phyloP scores from a whole-genome alignment of 2,797 vertebrate genomes.

The Girardinus metallicus region DNA sequence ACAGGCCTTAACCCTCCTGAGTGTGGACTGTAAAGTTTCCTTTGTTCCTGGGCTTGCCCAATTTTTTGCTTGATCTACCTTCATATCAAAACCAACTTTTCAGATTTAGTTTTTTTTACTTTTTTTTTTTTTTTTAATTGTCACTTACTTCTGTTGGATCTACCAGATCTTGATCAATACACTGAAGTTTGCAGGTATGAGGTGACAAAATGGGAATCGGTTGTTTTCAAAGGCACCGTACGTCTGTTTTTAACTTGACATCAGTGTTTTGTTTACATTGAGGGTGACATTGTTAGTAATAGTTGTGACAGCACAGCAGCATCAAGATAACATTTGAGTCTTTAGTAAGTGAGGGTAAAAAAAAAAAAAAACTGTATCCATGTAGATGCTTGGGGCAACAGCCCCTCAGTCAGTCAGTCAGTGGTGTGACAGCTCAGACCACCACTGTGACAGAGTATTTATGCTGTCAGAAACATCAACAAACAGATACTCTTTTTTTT shows the following conservation, averaged over 20 bases:
- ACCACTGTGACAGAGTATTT: conserved; percentile 22
- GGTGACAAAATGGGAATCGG: neutral
- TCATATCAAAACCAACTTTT: neutral
- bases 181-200: neutral
- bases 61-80: neutral
- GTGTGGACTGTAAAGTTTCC: neutral
- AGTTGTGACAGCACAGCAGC: conserved; percentile 20
- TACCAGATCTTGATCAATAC: no score
- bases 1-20: neutral
- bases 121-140: no score
- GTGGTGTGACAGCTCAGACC: conserved; percentile 38
- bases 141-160: no score
- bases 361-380: conserved; percentile 30
- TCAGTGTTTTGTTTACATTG: conserved; percentile 6
- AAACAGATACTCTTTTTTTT: conserved; percentile 25
- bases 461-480: conserved; percentile 29
- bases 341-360: conserved; percentile 28
- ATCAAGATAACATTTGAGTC: conserved; percentile 12
- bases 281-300: neutral
- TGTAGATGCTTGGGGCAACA: conserved; percentile 49
- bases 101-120: no score
- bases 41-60: neutral
- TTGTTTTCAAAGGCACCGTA: neutral
- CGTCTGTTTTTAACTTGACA: neutral
- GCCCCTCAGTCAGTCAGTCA: conserved; percentile 45